phyloP scores from a whole-genome alignment of 2,888 invertebrate genomes.

The Eilema depressum region DNA sequence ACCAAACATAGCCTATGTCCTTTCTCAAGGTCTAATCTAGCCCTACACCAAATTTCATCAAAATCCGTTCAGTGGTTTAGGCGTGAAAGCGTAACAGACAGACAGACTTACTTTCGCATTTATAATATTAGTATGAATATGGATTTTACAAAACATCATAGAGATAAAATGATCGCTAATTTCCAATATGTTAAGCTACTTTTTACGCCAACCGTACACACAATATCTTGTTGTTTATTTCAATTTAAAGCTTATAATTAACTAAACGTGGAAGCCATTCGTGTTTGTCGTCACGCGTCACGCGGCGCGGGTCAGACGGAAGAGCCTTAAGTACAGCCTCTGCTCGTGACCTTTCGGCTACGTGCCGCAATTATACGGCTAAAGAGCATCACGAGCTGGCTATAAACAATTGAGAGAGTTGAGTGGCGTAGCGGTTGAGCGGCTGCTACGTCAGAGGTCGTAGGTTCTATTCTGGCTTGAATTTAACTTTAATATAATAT shows the following conservation, averaged over 20 bases:
- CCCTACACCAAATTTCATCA: no score
- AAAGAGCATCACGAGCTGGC: conserved; percentile 23
- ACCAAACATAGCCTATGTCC: no score
- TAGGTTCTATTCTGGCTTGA: neutral
- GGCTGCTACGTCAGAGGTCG: neutral
- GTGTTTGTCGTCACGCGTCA: conserved; percentile 5
- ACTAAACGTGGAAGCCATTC: conserved; percentile 13
- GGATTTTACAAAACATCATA: no score
- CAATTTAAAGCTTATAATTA: conserved; percentile 8
- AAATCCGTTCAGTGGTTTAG: no score
- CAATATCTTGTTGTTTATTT: neutral
- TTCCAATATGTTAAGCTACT: neutral
- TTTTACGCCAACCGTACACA: neutral
- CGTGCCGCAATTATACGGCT: conserved; percentile 17
- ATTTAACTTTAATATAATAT: neutral
- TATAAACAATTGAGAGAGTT: conserved; percentile 35
- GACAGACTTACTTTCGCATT: no score
- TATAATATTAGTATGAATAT: no score
- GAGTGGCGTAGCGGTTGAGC: neutral
- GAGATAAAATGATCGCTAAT: no score
- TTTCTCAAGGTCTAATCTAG: no score
- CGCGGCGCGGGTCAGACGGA: conserved; percentile 9
- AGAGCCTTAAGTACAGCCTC: conserved; percentile 12
- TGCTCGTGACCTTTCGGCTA: conserved; percentile 24
- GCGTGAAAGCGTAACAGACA: no score